Percentiles rank a stretch among this genome's conserved stretches.
These are phyloP conservation scores for Seriola dumerili DNA, from an alignment of 2,113 vertebrate species.

Conservation along the genomic window DNA sequence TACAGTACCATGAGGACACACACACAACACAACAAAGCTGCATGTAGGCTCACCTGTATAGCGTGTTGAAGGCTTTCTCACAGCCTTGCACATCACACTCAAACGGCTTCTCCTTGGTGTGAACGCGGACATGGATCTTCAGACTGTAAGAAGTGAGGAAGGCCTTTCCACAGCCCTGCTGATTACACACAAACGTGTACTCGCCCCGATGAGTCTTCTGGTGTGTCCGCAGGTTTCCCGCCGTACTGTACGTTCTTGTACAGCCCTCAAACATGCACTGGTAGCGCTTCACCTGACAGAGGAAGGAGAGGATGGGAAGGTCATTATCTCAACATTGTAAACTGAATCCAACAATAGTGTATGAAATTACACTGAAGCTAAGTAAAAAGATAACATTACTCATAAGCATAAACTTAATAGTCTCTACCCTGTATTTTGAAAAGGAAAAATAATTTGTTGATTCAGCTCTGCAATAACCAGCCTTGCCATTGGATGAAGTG, in stretches of 20 bases:
- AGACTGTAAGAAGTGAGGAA: conserved; percentile 99
- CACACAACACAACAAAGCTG: not conserved
- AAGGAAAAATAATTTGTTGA: conserved; percentile 4
- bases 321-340: not conserved
- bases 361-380: not conserved
- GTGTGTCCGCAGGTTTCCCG: conserved; percentile 97
- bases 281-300: conserved; percentile 93
- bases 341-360: not conserved
- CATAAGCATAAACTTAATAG: not conserved
- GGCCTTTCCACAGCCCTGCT: conserved; percentile 97
- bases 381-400: not conserved
- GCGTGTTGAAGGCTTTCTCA: conserved; percentile 97
- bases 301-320: not conserved
- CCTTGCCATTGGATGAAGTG: conserved; percentile 25
- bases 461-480: conserved; percentile 29
- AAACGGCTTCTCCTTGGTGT: conserved; percentile 99
- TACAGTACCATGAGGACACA: not conserved
- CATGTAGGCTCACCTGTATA: conserved; percentile 89
- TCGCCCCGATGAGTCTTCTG: conserved; percentile 98
- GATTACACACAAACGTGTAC: conserved; percentile 98
- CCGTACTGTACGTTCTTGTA: conserved; percentile 97
- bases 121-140: conserved; percentile 97
- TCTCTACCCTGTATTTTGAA: conserved; percentile 1
- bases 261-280: conserved; percentile 99
- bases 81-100: conserved; percentile 98